Evolutionary conservation across 2,113 vertebrate species (phyloP), one percentile per base, ranked within the genome.

Genomic region (Dipodomys spectabilis): DNA sequence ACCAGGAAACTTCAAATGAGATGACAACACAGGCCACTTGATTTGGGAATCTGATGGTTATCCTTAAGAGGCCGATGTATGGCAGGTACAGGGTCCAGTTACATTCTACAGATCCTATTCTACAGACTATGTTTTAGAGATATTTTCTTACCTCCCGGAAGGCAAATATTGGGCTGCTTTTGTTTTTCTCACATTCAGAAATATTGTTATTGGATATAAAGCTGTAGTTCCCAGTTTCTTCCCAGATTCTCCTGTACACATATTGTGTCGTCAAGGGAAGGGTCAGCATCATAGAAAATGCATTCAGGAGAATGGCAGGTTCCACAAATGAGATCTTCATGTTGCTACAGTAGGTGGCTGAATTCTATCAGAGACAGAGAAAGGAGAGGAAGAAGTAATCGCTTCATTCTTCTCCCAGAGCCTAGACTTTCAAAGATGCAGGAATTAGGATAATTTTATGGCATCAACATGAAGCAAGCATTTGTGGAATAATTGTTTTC

Each of bases 161-260:
- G 53, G 91, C 87, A 7, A 96, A 98, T 35, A 84, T 8, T 10
- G 98, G 97, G 92, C 94, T 97, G 86, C 97, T 98, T 94, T 97
- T 95, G 67, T 98, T 98, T 89, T 92, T 91, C 2, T 97, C 96
- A 83, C 99, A 99, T 71, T 94, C 79, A n/a, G 98, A 98, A 74
- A 67, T 68, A 81, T 98, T 98, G 97, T 94, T 97, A 0, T 95
- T 88, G 28, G 84, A 86, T 0, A 97, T 81, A 88, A 99, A 98
- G 1, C 97, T 98, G 65, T 98, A 98, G 97, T 99, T 99, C 73
- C 98, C 98, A 39, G 98, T 97, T 19, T 98, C 97, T 86, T 98
- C 93, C 99, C 99, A 99, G 39, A 99, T 97, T 57, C 98, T 98
- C 53, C 98, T 97, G 97, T 99, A 99, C 62, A 99, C 97, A 74